Evolutionary conservation across 2,113 vertebrate species (phyloP).

Genomic region (Chaetodon trifascialis): DNA sequence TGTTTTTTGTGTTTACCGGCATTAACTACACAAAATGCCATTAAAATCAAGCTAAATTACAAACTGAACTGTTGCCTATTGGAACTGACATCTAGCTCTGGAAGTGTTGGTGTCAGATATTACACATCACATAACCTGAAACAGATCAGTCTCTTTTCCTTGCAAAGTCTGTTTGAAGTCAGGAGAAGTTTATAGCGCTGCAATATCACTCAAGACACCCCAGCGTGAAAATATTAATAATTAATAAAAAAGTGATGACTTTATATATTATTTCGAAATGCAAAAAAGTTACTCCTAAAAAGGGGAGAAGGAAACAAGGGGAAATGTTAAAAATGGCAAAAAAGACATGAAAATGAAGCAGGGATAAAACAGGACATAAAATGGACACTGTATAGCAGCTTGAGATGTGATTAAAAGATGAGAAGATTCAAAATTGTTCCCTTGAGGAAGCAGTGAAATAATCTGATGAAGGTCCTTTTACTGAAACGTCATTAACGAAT

Average conservation of each 20-base stretch:
- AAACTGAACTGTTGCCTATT: neutral
- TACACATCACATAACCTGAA: conserved; percentile 6
- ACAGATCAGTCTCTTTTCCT: neutral
- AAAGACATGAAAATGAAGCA: neutral
- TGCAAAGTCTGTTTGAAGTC: conserved; percentile 45
- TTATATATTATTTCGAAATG: neutral
- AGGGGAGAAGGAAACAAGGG: neutral
- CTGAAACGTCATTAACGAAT: no score
- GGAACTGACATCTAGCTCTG: neutral
- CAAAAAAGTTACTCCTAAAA: neutral
- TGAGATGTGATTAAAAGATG: conserved; percentile 21
- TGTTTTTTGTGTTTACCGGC: neutral
- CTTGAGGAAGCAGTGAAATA: neutral
- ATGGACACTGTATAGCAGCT: neutral
- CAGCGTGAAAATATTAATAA: conserved; percentile 1
- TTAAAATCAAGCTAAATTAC: neutral
- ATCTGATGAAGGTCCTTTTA: no score
- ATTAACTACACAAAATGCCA: neutral
- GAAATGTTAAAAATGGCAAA: neutral
- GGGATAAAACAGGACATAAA: neutral
- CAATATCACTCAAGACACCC: neutral
- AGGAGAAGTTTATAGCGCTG: neutral
- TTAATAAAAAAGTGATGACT: neutral
- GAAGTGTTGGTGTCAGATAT: neutral
- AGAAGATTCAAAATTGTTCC: neutral